Base-by-base conservation (phyloP, 2,888 invertebrate genomes). In the Hypomecis atomaria region DNA sequence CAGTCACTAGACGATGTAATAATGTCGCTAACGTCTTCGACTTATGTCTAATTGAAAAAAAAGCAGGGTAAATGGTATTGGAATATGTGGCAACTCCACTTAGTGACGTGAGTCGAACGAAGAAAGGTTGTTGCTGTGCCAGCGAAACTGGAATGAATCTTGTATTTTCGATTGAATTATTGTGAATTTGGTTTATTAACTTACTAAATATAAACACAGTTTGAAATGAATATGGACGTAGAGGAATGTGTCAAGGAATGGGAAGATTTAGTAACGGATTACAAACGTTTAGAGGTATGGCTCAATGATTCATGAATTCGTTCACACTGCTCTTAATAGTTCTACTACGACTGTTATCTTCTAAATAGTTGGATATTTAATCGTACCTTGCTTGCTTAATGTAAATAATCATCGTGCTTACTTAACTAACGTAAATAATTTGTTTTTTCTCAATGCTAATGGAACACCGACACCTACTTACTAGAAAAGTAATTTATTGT, bases 211-310 rank as follows among this genome's bases (percentile, higher is more conserved):
- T 71, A 50, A 62, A 48, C 54, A 23, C 33, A 79, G 71, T 56
- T 52, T 43, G 59, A 52, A 54, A 59, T 67, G 69, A 71, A 58
- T 68, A 94, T 94, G 94, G 94, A 95, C 78, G 87, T 94, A 69
- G 94, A 94, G 72, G 94, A 95, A 75, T 93, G 95, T 84, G 68
- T 94, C 53, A 95, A 95, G 81, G 97, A 97, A 82, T 97, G 97
- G 96, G 94, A 96, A 71, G 97, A 97, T 82, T 92, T 98, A 71
- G 88, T 94, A 62, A 93, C 93, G 49, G 98, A 98, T 84, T 98
- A 95, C 85, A 96, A 96, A 85, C 95, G 95, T 68, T 93, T 98
- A 68, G 97, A 97, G 95, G 98, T 97, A 93, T 86, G 69, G 9
- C 52, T 48, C 33, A 33, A 44, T 59, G 49, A 59, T 61, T 54